These are phyloP conservation scores for Axea sp. DNA, from an alignment of 2,888 invertebrate genomes.

Conservation along the genomic window DNA sequence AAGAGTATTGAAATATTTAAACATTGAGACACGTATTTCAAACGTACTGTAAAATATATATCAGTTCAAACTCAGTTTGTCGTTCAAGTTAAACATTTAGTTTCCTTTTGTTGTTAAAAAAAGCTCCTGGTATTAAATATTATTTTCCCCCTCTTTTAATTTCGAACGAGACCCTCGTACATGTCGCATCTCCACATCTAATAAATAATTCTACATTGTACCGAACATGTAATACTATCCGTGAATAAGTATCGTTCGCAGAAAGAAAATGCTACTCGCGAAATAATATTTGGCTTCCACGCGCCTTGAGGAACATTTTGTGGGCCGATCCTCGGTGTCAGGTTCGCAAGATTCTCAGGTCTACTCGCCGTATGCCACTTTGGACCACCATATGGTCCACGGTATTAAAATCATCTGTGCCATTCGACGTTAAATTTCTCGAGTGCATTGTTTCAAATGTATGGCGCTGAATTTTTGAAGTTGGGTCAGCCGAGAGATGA, in stretches of 20 bases:
- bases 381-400: slow-evolving; percentile 74
- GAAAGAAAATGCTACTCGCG: slow-evolving; percentile 49
- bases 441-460: slow-evolving; percentile 33
- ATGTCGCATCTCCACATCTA: too few relatives aligned
- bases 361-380: slow-evolving; percentile 71
- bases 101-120: too few relatives aligned
- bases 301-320: slow-evolving; percentile 46
- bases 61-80: too few relatives aligned
- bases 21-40: too few relatives aligned
- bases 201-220: too few relatives aligned
- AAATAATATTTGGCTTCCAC: slow-evolving; percentile 56
- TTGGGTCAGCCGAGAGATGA: slow-evolving; percentile 1
- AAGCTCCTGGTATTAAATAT: too few relatives aligned
- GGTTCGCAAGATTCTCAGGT: slow-evolving; percentile 60
- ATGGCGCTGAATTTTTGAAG: slow-evolving; percentile 12
- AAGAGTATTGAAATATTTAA: too few relatives aligned
- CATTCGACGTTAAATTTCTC: slow-evolving; percentile 64
- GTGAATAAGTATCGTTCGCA: slow-evolving; percentile 31
- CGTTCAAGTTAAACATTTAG: too few relatives aligned
- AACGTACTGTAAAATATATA: too few relatives aligned
- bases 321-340: slow-evolving; percentile 51
- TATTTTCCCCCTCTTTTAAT: too few relatives aligned
- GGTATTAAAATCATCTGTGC: slow-evolving; percentile 58
- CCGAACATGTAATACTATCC: slow-evolving; percentile 25
- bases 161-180: too few relatives aligned